A percentile compares a stretch with the other conserved stretches of the same genome.
phyloP scores from a whole-genome alignment of 2,888 invertebrate genomes.

The Graphium colonna region DNA sequence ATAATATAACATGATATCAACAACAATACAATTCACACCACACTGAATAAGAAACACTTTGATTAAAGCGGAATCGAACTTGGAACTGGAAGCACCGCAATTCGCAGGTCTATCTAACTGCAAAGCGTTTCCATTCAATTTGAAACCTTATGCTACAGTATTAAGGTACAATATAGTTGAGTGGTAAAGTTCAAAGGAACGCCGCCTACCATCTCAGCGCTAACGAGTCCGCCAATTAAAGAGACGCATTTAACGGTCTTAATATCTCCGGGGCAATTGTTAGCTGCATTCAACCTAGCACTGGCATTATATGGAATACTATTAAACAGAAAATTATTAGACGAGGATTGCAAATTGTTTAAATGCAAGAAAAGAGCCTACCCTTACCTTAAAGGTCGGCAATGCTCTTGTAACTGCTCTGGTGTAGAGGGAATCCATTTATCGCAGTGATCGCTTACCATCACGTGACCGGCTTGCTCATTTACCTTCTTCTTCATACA shows the following conservation, averaged over 20 bases:
- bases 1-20: too few species aligned
- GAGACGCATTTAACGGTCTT: conserved; percentile 42
- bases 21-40: too few species aligned
- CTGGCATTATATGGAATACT: neutral
- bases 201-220: conserved; percentile 49
- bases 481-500: too few species aligned
- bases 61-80: conserved; percentile 50
- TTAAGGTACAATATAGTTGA: conserved; percentile 5
- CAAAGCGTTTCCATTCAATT: conserved; percentile 26
- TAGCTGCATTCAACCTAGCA: conserved; percentile 31
- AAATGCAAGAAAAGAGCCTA: too few species aligned
- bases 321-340: too few species aligned
- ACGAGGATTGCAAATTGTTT: too few species aligned
- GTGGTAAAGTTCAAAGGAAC: conserved; percentile 26
- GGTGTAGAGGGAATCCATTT: too few species aligned
- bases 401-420: too few species aligned
- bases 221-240: conserved; percentile 65
- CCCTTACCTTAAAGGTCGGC: too few species aligned
- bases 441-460: too few species aligned
- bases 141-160: conserved; percentile 32
- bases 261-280: conserved; percentile 38
- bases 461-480: too few species aligned
- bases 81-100: conserved; percentile 53
- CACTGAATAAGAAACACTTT: too few species aligned
- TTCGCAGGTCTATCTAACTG: conserved; percentile 42